Conservation (phyloP, 2,888 invertebrate genomes). For the Osmoderma eremita region DNA sequence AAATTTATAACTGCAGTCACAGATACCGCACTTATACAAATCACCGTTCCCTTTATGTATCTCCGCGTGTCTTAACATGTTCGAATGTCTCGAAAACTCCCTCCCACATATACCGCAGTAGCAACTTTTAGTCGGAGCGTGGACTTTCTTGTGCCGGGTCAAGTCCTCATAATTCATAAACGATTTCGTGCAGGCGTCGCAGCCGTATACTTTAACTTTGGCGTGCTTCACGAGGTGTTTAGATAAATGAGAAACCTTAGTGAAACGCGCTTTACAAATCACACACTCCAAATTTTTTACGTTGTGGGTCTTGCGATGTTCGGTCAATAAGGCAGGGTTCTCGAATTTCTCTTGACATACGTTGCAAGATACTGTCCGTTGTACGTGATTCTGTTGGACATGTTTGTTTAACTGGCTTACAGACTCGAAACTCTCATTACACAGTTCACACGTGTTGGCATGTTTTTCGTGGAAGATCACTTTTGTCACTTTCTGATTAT, state of each 20-base stretch:
- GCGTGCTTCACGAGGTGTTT: slow-evolving; percentile 64
- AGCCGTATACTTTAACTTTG: slow-evolving; percentile 52
- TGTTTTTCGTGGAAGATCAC: slow-evolving; percentile 57
- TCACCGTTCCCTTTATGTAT: slow-evolving; percentile 54
- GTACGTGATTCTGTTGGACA: slow-evolving; percentile 41
- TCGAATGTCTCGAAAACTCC: slow-evolving; percentile 58
- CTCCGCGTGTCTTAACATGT: slow-evolving; percentile 56
- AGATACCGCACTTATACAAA: slow-evolving; percentile 56
- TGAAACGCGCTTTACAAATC: slow-evolving; percentile 61
- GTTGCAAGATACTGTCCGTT: slow-evolving; percentile 41
- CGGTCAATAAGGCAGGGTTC: slow-evolving; percentile 4
- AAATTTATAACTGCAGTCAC: slow-evolving; percentile 59
- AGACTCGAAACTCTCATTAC: slow-evolving; percentile 48
- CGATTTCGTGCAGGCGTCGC: slow-evolving; percentile 62
- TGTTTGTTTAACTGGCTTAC: slow-evolving; percentile 50
- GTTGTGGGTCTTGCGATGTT: slow-evolving; percentile 27
- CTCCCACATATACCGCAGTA: slow-evolving; percentile 54
- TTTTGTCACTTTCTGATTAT: slow-evolving; percentile 63
- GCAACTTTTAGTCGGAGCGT: slow-evolving; percentile 53
- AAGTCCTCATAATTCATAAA: slow-evolving; percentile 62
- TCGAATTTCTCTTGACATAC: slow-evolving; percentile 28
- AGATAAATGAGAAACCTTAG: slow-evolving; percentile 61
- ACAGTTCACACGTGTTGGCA: slow-evolving; percentile 46
- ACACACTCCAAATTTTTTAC: too few relatives aligned
- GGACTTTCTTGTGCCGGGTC: slow-evolving; percentile 62